Base-by-base conservation (phyloP, 2,797 vertebrate species). In the Lacerta agilis region DNA sequence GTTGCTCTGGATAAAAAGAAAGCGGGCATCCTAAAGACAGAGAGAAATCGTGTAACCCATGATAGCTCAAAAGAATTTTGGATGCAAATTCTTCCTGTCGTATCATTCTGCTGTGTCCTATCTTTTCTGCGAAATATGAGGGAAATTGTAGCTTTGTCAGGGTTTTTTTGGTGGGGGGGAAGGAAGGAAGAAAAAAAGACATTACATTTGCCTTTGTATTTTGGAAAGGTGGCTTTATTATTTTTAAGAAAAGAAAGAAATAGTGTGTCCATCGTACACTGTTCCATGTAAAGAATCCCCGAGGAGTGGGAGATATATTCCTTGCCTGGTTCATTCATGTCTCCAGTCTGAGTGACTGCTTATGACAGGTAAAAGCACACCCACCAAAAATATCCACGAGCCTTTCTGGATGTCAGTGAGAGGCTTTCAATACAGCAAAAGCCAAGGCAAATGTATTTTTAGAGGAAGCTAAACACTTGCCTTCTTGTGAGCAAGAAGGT, bases 401-500 rank as follows among this genome's bases (percentile, higher is more conserved):
- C 67, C 18, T n/a, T 43, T 33, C 79, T 0, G 0, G 90, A 71
- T 0, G 0, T 29, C 27, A 43, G 7, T 3, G 1, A 38, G 18
- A 69, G 17, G n/a, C 78, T n/a, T 45, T 17, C 11, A 72, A 29
- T 69, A 38, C 5, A 20, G 33, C 25, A 72, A 64, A 67, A 43
- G 71, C 29, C n/a, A 71, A 69, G 5, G 27, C 0, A 15, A 23
- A 17, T 8, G 38, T 27, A 20, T 3, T 10, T 15, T 55, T 25
- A 61, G 43, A 6, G 5, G 55, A 72, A 1, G 45, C 7, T n/a
- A 67, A 45, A 6, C 18, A 36, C 8, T 77, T 76, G 69, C 18
- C 64, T 45, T 1, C 1, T 33, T 2, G 13, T 17, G 10, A 29
- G 7, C 5, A 3, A 43, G 9, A 33, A 41, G 29, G 5, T 45